Base-by-base conservation (phyloP, 2,113 vertebrate genomes). In the Clarias macrocephalus region DNA sequence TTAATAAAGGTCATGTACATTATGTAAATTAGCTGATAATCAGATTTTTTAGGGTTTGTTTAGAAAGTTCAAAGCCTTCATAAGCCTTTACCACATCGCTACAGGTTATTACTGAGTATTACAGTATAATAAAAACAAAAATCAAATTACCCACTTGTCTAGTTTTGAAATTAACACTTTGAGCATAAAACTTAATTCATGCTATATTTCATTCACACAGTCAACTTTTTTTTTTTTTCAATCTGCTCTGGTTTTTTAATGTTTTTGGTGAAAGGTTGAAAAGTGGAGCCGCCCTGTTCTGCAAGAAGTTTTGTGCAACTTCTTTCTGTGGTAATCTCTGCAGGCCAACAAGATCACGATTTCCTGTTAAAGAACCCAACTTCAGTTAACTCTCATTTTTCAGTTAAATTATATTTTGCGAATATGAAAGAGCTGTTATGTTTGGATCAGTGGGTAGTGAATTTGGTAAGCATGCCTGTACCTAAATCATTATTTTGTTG, bases 301-400 rank as follows among this genome's bases (percentile, higher is more conserved):
- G 25, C 37, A 25, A 16, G 65, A 68, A 80, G 79, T 81, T 86
- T 88, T 86, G 80, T 85, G 83, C 88, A 72, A 85, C 70, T 33
- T 85, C 77, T 75, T 86, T 89, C 83, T 89, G 88, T 86, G 85
- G 76, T 88, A 88, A 88, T 83, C 88, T 83, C 72, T 89, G 85
- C 83, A 76, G 66, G 84, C 77, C 88, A 59, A 37, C 85, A 60
- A 70, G 63, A 85, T 68, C 80, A 87, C 62, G 83, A 21, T 84
- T 68, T 76, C 65, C 63, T n/a, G 83, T 81, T 54, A 52, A 80
- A 83, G 79, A 48, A 48, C 48, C 15, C 79, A 70, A 52, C 79
- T 77, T 87, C 72, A 77, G 33, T 70, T 59, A 25, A 81, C n/a
- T 9, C 63, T 72, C 25, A 30, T 62, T 54, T 80, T 56, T 79